Conservation (phyloP, 2,888 invertebrate species). For the Ophion slaviceki region DNA sequence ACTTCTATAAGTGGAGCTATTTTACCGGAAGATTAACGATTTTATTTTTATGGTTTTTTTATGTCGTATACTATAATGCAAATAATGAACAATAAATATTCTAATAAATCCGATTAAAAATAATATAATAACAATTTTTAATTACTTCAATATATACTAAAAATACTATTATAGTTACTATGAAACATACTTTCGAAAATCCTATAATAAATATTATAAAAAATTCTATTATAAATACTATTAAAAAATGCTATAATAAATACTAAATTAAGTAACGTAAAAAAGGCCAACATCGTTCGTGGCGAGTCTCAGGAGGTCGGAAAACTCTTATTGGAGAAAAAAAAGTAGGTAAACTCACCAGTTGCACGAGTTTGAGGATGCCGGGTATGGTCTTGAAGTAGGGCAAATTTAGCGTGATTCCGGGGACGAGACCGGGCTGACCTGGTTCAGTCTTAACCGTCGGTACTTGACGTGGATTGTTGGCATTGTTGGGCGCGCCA, state of each 20-base stretch:
- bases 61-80: no score
- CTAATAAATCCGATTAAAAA: no score
- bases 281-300: no score
- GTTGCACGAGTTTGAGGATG: constrained; percentile 90
- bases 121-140: no score
- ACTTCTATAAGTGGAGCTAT: constrained; percentile 39
- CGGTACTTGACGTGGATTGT: constrained; percentile 80
- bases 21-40: constrained; percentile 16
- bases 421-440: constrained; percentile 86
- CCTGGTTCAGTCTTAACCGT: constrained; percentile 84
- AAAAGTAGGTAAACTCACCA: constrained; percentile 87
- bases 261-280: neutral
- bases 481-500: constrained; percentile 85
- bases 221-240: neutral
- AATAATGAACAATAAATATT: no score
- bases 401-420: constrained; percentile 90
- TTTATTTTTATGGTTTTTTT: constrained; percentile 6
- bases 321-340: neutral
- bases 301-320: no score
- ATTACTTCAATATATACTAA: no score
- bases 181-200: no score
- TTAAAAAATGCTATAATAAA: neutral
- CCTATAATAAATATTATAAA: no score
- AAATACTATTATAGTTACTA: no score
- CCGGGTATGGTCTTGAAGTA: constrained; percentile 94